Percentiles rank a stretch among this genome's conserved stretches.
Conservation (phyloP, 2,797 vertebrate species). For the Epinephelus awoara region DNA sequence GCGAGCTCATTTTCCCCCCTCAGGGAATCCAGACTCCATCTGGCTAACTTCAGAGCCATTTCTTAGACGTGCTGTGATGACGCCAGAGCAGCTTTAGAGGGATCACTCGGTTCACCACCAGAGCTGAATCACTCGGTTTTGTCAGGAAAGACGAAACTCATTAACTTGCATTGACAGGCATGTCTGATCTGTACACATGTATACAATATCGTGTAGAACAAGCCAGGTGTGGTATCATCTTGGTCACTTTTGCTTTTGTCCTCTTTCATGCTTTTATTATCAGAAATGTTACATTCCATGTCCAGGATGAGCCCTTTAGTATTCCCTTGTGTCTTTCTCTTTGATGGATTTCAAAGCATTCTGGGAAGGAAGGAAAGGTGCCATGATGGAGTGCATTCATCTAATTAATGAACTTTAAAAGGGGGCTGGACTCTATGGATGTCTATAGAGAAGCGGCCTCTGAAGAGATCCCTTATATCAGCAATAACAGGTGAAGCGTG, state of each 20-base stretch:
- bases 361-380: conserved; percentile 38
- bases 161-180: conserved; percentile 5
- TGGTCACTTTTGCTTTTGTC: conserved; percentile 10
- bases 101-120: conserved; percentile 33
- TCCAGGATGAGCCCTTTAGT: conserved; percentile 71
- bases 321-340: conserved; percentile 71
- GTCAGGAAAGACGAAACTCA: conserved; percentile 5
- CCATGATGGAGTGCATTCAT: conserved; percentile 53
- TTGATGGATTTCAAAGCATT: conserved; percentile 48
- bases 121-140: conserved; percentile 24
- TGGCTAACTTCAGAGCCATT: conserved; percentile 56
- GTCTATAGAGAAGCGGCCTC: conserved; percentile 50
- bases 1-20: conserved; percentile 52
- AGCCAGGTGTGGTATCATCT: conserved; percentile 17
- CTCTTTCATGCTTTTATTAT: conserved; percentile 43
- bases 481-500: conserved; percentile 81
- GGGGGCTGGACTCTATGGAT: conserved; percentile 49
- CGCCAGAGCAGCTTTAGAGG: conserved; percentile 47
- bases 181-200: conserved; percentile 14
- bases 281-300: conserved; percentile 74
- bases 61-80: conserved; percentile 38
- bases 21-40: conserved; percentile 72
- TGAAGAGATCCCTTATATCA: conserved; percentile 70
- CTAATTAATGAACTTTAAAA: conserved; percentile 60
- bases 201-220: not conserved